Conservation (phyloP, 1,140 invertebrate species). For the Homarus americanus region DNA sequence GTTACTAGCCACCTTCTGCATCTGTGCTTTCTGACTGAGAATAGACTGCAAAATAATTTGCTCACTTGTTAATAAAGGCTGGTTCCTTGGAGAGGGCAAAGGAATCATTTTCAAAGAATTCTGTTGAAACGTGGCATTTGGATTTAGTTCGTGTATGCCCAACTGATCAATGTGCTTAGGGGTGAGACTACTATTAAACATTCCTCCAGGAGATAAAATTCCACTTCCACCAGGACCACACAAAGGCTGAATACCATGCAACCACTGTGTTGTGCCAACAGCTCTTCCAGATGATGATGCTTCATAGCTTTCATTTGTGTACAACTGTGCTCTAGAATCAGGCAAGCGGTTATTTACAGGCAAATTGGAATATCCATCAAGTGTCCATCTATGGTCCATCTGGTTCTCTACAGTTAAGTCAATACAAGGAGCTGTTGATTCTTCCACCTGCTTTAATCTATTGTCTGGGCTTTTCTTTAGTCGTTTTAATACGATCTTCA, state of each 20-base stretch:
- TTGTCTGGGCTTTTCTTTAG: slow-evolving; percentile 56
- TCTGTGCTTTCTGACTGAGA: not conserved
- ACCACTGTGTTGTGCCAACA: not conserved
- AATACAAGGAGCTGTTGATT: slow-evolving; percentile 53
- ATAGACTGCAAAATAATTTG: not conserved
- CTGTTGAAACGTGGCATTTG: not conserved
- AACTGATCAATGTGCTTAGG: not conserved
- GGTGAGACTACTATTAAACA: not conserved
- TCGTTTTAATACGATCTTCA: slow-evolving; percentile 36
- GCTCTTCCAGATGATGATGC: slow-evolving; percentile 1
- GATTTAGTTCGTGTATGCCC: not conserved
- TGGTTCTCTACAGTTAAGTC: slow-evolving; percentile 51
- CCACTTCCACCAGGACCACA: slow-evolving; percentile 6
- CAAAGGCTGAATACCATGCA: not conserved
- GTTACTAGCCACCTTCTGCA: not conserved
- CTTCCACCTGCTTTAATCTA: slow-evolving; percentile 17
- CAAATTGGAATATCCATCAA: not conserved
- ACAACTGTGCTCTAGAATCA: not conserved
- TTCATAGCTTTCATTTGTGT: not conserved
- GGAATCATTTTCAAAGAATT: slow-evolving; percentile 4
- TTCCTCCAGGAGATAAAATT: not conserved
- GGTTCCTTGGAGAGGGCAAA: not conserved
- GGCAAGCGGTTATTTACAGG: not conserved
- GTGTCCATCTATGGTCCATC: not conserved
- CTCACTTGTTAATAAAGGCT: not conserved